These are phyloP conservation scores for Struthio camelus DNA, from an alignment of 2,113 vertebrate genomes.

Conservation along the genomic window DNA sequence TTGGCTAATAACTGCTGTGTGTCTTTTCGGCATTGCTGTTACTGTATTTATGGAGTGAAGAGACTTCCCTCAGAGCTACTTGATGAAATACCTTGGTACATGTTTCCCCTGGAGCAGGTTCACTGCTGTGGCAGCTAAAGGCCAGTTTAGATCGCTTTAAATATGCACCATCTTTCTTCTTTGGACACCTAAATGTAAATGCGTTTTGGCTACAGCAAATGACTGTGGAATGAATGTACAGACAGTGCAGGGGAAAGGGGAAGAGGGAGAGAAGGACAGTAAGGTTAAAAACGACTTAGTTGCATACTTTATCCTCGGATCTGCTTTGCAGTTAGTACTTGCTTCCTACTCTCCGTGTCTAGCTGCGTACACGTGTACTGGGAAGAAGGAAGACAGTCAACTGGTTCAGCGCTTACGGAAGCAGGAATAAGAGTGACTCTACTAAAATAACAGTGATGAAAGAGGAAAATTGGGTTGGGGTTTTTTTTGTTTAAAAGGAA, in stretches of 20 bases:
- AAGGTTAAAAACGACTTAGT: not conserved
- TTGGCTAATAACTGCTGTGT: not conserved
- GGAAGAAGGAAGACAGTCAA: not conserved
- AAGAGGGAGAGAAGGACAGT: not conserved
- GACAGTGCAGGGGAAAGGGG: not conserved
- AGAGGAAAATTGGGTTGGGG: not conserved
- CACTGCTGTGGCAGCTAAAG: conserved; percentile 35
- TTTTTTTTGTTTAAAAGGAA: not conserved
- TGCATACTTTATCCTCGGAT: not conserved
- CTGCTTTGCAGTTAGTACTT: not conserved
- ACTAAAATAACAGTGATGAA: not conserved
- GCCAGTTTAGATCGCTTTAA: conserved; percentile 46
- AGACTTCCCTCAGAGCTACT: conserved; percentile 23
- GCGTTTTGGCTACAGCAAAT: not conserved
- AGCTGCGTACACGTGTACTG: not conserved
- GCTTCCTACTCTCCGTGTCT: not conserved
- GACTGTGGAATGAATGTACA: not conserved
- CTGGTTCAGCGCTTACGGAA: not conserved
- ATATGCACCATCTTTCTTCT: conserved; percentile 10
- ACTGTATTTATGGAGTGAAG: conserved; percentile 27
- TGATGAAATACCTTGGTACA: conserved; percentile 48
- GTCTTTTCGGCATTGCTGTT: conserved; percentile 12
- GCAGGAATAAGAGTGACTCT: not conserved
- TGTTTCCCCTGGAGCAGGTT: conserved; percentile 42
- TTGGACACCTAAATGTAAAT: not conserved